phyloP scores from a whole-genome alignment of 2,113 vertebrate species.

The Orthonyx spaldingii region DNA sequence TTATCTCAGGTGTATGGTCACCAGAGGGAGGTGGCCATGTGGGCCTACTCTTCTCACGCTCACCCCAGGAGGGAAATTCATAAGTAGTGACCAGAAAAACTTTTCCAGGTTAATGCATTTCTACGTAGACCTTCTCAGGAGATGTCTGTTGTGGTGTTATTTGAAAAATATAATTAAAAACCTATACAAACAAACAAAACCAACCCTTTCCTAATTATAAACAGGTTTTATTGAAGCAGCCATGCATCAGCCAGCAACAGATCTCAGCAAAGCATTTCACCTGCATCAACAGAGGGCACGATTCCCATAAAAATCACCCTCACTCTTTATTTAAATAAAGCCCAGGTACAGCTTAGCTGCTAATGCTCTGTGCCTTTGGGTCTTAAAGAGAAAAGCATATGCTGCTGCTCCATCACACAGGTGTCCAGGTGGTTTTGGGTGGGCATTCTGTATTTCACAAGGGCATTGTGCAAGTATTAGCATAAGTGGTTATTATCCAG shows the following conservation, averaged over 20 bases:
- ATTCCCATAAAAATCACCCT: background rate
- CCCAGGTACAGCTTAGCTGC: background rate
- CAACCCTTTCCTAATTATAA: background rate
- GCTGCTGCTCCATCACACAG: rapidly evolving
- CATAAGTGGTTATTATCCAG: background rate
- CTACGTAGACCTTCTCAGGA: background rate
- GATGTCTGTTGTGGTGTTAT: background rate
- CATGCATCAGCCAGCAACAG: background rate
- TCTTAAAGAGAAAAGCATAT: background rate
- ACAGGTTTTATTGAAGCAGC: background rate
- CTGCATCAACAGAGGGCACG: background rate
- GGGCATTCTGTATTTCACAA: background rate
- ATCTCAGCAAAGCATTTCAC: background rate
- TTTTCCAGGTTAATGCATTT: background rate
- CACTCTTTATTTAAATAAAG: background rate
- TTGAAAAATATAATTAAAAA: background rate
- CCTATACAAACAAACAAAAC: background rate
- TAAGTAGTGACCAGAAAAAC: background rate
- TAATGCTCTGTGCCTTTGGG: background rate
- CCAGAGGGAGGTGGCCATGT: rapidly evolving
- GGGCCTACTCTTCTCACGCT: rapidly evolving
- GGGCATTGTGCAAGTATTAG: background rate
- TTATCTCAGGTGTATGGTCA: background rate
- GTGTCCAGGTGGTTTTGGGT: background rate
- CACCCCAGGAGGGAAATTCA: background rate